Evolutionary conservation across 2,113 vertebrate species (phyloP), one percentile per base, ranked within the genome.

Genomic region (Paramormyrops kingsleyae): DNA sequence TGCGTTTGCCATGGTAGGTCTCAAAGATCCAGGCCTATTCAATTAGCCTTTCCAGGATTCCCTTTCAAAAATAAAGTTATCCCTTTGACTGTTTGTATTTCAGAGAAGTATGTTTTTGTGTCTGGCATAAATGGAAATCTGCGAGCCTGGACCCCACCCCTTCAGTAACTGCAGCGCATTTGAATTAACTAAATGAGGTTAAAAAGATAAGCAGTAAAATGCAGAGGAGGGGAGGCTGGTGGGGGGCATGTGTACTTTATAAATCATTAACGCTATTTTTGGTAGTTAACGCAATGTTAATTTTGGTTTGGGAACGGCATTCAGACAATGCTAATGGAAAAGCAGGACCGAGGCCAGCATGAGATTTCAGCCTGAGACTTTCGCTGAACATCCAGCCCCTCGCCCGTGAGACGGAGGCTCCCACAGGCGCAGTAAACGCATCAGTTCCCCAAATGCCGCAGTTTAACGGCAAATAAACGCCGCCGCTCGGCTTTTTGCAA

Each of bases 1-100:
- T 99, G 97, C 97, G 97, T 98, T 99, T 98, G 99, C 98, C 99
- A 99, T 99, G 98, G 98, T 98, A 98, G 96, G 97, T 98, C 97
- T 97, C 97, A 97, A 98, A 97, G 99, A 98, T 98, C 97, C 98
- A 98, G 97, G 96, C 97, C 98, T 98, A 99, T 99, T 99, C 97
- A 99, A 97, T 98, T 97, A 97, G 96, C 97, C 98, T 98, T 97
- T 95, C 96, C 98, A 96, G 98, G 98, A 98, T 96, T 97, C 97
- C 97, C 97, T 99, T 99, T 98, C 97, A 98, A 96, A 97, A 95
- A 95, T 97, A 97, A 99, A 98, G 97, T 98, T 99, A 98, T 98
- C 98, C 96, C 97, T 98, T 99, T 99, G 98, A 98, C 97, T 99
- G 97, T 99, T 99, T 99, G 98, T 98, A 99, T 99, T 99, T 98